A percentile compares a stretch with the other conserved stretches of the same genome.
Evolutionary conservation across 1,140 invertebrate genomes (phyloP).

Genomic region (Ceratoteleas bidentatus): DNA sequence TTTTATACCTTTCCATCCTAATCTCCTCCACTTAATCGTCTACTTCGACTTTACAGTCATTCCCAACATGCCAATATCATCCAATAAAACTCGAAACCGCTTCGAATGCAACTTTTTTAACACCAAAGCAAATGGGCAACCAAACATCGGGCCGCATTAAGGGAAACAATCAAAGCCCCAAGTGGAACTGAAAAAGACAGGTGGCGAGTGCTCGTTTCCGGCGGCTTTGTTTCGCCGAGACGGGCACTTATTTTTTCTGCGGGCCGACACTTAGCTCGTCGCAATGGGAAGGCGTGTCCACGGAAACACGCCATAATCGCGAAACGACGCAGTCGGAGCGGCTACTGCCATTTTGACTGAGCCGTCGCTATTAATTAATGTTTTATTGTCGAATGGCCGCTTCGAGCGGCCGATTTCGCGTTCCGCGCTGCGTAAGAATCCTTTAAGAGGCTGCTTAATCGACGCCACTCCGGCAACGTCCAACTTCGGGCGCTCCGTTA

Average conservation of each 20-base stretch:
- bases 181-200: constrained; percentile 7
- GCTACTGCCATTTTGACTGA: constrained; percentile 60
- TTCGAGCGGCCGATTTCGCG: constrained; percentile 32
- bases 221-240: constrained; percentile 12
- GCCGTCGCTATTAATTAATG: constrained; percentile 67
- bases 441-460: constrained; percentile 50
- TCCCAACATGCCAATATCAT: no score
- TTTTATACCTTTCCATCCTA: no score
- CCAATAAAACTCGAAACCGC: no score
- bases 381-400: constrained; percentile 65
- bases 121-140: no score
- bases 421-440: constrained; percentile 37
- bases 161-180: not conserved
- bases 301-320: constrained; percentile 63
- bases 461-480: constrained; percentile 24
- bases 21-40: no score
- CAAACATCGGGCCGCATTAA: not conserved
- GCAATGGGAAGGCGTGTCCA: constrained; percentile 53
- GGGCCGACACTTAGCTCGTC: constrained; percentile 23
- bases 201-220: constrained; percentile 8
- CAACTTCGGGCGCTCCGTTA: constrained; percentile 7
- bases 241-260: constrained; percentile 27
- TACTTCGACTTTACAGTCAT: no score
- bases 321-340: constrained; percentile 49
- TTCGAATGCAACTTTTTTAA: no score